Evolutionary conservation across 2,888 invertebrate genomes (phyloP).

Genomic region (Zeuzera pyrina): DNA sequence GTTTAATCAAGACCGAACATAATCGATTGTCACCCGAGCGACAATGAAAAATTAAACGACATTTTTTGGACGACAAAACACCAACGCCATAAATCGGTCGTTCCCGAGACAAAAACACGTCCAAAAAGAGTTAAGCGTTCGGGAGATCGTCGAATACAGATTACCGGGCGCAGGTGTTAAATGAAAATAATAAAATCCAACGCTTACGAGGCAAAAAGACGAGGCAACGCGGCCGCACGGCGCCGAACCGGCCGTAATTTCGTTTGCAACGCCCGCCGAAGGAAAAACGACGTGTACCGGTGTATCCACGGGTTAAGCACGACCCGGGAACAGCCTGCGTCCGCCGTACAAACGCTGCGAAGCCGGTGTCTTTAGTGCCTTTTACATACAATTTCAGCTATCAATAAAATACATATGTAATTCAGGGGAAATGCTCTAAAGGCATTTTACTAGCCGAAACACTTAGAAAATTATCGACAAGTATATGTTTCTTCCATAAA

Average conservation of each 20-base stretch:
- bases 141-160: constrained; percentile 69
- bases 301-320: constrained; percentile 30
- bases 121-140: constrained; percentile 72
- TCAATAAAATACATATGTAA: too few species aligned
- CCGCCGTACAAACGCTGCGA: constrained; percentile 34
- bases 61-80: constrained; percentile 56
- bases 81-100: constrained; percentile 56
- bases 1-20: constrained; percentile 47
- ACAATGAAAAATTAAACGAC: constrained; percentile 64
- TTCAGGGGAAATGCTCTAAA: too few species aligned
- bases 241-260: constrained; percentile 62
- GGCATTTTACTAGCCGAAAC: too few species aligned
- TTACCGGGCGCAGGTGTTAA: constrained; percentile 71
- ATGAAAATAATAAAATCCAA: constrained; percentile 70
- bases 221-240: constrained; percentile 59
- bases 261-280: constrained; percentile 54
- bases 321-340: constrained; percentile 31
- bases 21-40: constrained; percentile 60
- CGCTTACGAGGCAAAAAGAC: constrained; percentile 57
- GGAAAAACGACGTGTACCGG: constrained; percentile 46
- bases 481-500: too few species aligned
- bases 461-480: too few species aligned
- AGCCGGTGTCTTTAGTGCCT: constrained; percentile 39
- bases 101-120: constrained; percentile 45
- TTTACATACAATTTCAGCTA: too few species aligned